Conservation (phyloP, 2,113 vertebrate species). For the Formicarius rufipectus region DNA sequence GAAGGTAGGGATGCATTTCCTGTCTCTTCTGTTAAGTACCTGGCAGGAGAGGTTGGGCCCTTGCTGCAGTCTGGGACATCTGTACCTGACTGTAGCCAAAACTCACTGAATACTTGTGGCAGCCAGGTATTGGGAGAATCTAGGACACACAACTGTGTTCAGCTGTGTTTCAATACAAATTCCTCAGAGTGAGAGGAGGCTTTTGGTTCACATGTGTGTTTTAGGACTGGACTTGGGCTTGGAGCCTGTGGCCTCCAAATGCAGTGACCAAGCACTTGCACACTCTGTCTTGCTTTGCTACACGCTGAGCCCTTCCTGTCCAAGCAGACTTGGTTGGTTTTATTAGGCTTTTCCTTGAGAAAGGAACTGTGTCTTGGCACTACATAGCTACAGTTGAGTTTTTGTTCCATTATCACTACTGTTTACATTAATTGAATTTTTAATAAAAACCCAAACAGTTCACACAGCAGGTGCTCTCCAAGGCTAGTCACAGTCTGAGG, state of each 20-base stretch:
- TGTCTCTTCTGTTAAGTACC: neutral
- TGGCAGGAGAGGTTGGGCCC: neutral
- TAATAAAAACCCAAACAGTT: slow-evolving; percentile 36
- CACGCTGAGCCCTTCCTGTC: neutral
- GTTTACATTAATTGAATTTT: slow-evolving; percentile 26
- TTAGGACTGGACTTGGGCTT: neutral
- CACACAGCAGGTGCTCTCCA: neutral
- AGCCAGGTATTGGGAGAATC: neutral
- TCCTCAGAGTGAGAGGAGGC: neutral
- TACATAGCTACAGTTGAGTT: neutral
- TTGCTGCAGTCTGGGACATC: neutral
- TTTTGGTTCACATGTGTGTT: neutral
- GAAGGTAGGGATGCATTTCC: neutral
- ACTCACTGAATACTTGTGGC: neutral
- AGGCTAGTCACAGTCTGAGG: neutral
- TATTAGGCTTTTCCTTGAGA: neutral
- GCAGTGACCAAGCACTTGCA: neutral
- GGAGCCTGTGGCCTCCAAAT: neutral
- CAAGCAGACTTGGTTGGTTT: neutral
- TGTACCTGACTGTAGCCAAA: neutral
- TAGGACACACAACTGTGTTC: neutral
- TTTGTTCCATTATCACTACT: neutral
- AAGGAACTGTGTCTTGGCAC: neutral
- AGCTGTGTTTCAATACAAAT: neutral
- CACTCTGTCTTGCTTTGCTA: rapidly evolving